A percentile compares a stretch with the other conserved stretches of the same genome.
Conservation (phyloP, 1,140 invertebrate species). For the Solenopsis invicta region DNA sequence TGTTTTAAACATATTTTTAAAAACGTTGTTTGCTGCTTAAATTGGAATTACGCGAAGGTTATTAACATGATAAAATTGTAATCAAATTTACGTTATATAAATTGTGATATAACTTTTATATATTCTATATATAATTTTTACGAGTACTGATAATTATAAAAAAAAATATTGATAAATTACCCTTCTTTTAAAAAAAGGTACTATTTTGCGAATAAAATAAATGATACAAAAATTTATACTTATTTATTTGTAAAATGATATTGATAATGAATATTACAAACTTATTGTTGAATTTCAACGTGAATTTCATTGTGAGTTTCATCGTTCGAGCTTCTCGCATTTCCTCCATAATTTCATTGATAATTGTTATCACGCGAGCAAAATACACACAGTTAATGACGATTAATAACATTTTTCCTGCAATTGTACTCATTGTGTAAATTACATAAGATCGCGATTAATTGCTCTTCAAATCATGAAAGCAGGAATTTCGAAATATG, state of each 20-base stretch:
- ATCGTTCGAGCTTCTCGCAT: neutral
- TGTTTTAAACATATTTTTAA: too few species aligned
- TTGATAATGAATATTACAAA: neutral
- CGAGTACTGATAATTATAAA: neutral
- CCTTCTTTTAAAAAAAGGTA: neutral
- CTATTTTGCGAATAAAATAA: too few species aligned
- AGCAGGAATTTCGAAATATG: neutral
- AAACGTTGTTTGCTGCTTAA: too few species aligned
- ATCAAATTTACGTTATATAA: neutral
- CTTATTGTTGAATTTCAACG: neutral
- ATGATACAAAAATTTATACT: neutral
- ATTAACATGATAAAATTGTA: neutral
- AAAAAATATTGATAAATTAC: neutral
- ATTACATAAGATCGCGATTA: constrained; percentile 1
- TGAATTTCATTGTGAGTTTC: neutral
- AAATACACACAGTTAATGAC: neutral
- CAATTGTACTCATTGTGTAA: constrained; percentile 2
- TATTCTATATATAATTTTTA: neutral
- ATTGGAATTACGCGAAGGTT: neutral
- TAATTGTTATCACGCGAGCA: neutral
- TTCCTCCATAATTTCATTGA: constrained; percentile 11
- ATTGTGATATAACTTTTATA: neutral
- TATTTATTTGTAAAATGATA: neutral
- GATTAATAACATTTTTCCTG: neutral
- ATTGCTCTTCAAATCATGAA: neutral